Conservation (phyloP, 2,113 vertebrate species). For the Glaucidium brasilianum region DNA sequence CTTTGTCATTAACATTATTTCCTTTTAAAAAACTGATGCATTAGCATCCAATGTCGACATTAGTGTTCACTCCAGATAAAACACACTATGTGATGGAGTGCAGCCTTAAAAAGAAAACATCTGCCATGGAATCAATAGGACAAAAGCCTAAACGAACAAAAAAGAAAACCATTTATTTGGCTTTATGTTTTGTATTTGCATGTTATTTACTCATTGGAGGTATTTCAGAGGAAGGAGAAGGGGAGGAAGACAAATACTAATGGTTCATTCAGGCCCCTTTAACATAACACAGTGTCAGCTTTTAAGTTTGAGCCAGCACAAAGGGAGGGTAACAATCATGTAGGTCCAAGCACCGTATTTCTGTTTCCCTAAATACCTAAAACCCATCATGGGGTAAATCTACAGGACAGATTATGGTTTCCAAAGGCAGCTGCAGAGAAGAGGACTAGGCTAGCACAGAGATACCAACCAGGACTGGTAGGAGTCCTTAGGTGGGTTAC, state of each 20-base stretch:
- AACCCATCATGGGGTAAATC: neutral
- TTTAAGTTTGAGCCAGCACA: neutral
- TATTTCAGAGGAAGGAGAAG: neutral
- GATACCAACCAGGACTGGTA: neutral
- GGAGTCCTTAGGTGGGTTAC: neutral
- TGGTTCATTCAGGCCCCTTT: neutral
- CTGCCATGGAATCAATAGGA: constrained; percentile 24
- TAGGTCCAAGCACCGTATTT: neutral
- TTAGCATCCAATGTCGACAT: neutral
- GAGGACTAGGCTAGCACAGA: neutral
- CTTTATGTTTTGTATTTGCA: neutral
- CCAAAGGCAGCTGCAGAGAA: neutral
- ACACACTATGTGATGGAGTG: neutral
- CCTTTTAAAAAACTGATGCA: neutral
- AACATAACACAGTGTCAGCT: neutral
- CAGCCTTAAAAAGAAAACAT: constrained; percentile 36
- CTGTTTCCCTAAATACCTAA: constrained; percentile 50
- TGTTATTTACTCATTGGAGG: neutral
- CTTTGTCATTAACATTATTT: neutral
- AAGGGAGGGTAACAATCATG: neutral
- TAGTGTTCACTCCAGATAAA: neutral
- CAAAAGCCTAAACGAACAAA: neutral
- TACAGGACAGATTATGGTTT: neutral
- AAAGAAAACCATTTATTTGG: neutral
- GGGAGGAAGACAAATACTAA: neutral